phyloP scores from a whole-genome alignment of 2,113 vertebrate species.

The Phocoena sinus region DNA sequence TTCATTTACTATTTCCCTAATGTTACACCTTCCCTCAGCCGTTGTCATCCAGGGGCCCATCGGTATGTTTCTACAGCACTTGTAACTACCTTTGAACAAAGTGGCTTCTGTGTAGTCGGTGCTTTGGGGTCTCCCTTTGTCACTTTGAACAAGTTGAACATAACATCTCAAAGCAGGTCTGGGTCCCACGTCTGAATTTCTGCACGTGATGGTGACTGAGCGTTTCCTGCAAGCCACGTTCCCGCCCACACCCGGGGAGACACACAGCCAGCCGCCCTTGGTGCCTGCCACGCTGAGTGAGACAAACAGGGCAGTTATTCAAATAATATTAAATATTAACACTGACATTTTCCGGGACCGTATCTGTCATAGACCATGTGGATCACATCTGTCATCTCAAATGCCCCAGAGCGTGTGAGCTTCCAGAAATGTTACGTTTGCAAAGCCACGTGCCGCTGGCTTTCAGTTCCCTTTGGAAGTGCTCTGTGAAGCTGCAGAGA shows the following conservation, averaged over 20 bases:
- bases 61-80: not conserved
- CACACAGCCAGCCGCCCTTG: fast-evolving
- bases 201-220: not conserved
- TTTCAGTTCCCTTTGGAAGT: not conserved
- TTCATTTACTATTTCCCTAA: not conserved
- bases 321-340: slow-evolving; percentile 53
- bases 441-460: not conserved
- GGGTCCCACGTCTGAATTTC: not conserved
- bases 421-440: not conserved
- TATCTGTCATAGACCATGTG: not conserved
- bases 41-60: fast-evolving
- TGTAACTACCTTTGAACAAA: not conserved
- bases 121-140: not conserved
- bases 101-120: not conserved
- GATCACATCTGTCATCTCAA: not conserved
- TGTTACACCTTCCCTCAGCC: not conserved
- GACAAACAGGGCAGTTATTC: slow-evolving; percentile 26
- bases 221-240: not conserved
- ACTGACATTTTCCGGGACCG: not conserved
- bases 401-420: not conserved
- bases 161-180: not conserved
- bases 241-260: not conserved
- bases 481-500: not conserved
- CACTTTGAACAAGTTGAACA: not conserved
- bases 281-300: not conserved